These are phyloP conservation scores for Synanceia verrucosa DNA, from an alignment of 2,797 vertebrate species.

Conservation along the genomic window DNA sequence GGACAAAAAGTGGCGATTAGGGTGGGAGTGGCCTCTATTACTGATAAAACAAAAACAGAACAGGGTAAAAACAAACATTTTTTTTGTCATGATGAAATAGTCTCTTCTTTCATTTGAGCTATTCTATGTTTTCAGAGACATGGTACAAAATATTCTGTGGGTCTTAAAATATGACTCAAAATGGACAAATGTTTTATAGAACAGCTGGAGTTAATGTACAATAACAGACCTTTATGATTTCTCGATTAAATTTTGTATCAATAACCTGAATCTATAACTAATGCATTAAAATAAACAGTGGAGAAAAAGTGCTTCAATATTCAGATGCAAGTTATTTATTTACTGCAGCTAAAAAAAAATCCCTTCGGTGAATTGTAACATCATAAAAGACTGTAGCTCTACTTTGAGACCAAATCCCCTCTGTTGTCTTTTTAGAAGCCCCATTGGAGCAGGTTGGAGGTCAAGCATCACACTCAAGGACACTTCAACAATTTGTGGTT, in stretches of 20 bases:
- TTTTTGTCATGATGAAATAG: too few relatives aligned
- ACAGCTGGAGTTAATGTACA: background rate
- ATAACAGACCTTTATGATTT: background rate
- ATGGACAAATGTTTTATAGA: too few relatives aligned
- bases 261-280: background rate
- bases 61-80: too few relatives aligned
- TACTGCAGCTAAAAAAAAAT: background rate
- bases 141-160: too few relatives aligned
- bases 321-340: background rate
- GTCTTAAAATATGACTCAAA: too few relatives aligned
- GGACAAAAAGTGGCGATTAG: too few relatives aligned
- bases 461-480: conserved; percentile 53
- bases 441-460: conserved; percentile 26
- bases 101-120: too few relatives aligned
- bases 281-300: background rate
- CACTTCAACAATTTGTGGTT: conserved; percentile 46
- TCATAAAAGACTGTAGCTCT: background rate
- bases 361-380: background rate
- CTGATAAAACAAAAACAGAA: too few relatives aligned
- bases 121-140: too few relatives aligned
- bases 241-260: background rate
- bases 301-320: background rate
- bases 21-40: too few relatives aligned
- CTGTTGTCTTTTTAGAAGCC: conserved; percentile 23
- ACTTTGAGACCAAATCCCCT: conserved; percentile 6